phyloP scores from a whole-genome alignment of 2,888 invertebrate genomes.

The Diaphora mendica region DNA sequence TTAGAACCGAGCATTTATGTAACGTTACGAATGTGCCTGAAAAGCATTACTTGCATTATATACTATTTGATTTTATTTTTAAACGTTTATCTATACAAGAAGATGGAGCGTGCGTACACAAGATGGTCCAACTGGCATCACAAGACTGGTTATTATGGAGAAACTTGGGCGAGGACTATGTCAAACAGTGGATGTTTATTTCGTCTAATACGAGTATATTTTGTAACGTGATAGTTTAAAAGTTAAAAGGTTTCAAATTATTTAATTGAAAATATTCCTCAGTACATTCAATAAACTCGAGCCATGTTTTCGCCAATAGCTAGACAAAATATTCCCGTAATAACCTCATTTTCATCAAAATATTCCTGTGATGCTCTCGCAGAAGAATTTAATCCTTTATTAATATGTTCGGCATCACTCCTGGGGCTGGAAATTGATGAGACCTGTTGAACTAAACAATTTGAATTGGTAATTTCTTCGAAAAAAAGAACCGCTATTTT shows the following conservation, averaged over 20 bases:
- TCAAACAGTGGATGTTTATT: too few relatives aligned
- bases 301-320: conserved; percentile 1
- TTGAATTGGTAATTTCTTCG: conserved; percentile 39
- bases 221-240: too few relatives aligned
- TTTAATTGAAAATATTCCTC: background rate
- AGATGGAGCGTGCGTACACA: too few relatives aligned
- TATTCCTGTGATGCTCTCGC: conserved; percentile 9
- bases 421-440: conserved; percentile 22
- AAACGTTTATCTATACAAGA: too few relatives aligned
- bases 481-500: conserved; percentile 19
- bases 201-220: too few relatives aligned
- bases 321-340: background rate
- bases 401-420: conserved; percentile 18
- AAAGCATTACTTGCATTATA: too few relatives aligned
- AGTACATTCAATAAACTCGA: background rate
- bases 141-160: too few relatives aligned
- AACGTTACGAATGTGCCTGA: too few relatives aligned
- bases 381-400: conserved; percentile 35
- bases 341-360: conserved; percentile 17
- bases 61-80: too few relatives aligned
- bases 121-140: too few relatives aligned
- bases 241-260: background rate
- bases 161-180: too few relatives aligned
- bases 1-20: too few relatives aligned
- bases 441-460: conserved; percentile 37